Base-by-base conservation (phyloP, 2,113 vertebrate genomes). In the Buteo buteo region DNA sequence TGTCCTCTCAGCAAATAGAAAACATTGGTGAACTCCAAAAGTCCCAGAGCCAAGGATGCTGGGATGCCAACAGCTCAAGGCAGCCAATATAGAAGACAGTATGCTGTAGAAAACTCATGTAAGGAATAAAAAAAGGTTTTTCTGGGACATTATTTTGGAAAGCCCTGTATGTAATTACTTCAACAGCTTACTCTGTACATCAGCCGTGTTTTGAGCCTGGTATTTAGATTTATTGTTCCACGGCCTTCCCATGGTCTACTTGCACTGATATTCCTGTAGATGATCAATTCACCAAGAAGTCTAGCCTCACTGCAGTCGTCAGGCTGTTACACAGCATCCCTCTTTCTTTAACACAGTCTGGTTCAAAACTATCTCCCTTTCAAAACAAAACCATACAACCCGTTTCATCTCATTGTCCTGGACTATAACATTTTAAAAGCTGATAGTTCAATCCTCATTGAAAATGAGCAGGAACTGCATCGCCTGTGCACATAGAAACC, bases 231-330 rank as follows among this genome's bases (percentile, higher is more conserved):
- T 34, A 12, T 16, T 57, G 16, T 24, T 59, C 42, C 73, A 40
- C 8, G 3, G 24, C 22, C 11, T 69, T 76, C 66, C 32, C 58
- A 16, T 0, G 5, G 19, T 34, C 22, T 9, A 7, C 1, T 2
- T 40, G 36, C 24, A 52, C 28, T 28, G 64, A 29, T n/a, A 36
- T 2, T 83, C 36, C 81, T 49, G 12, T 11, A 34, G 59, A 6
- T 14, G 24, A 57, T 62, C 47, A 11, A 26, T 42, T 50, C 29
- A 32, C 16, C 36, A 32, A 82, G 61, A 64, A 76, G 29, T 7
- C 49, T 49, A 73, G 49, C 6, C 26, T 47, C 45, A 54, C 6
- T 4, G 1, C 40, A 45, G 40, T 38, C 24, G 10, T 17, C n/a
- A 25, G 26, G 38, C 21, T 69, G 5, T 5, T 50, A 36, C 50